Conservation (phyloP, 2,888 invertebrate species). For the Ectemnius lituratus region DNA sequence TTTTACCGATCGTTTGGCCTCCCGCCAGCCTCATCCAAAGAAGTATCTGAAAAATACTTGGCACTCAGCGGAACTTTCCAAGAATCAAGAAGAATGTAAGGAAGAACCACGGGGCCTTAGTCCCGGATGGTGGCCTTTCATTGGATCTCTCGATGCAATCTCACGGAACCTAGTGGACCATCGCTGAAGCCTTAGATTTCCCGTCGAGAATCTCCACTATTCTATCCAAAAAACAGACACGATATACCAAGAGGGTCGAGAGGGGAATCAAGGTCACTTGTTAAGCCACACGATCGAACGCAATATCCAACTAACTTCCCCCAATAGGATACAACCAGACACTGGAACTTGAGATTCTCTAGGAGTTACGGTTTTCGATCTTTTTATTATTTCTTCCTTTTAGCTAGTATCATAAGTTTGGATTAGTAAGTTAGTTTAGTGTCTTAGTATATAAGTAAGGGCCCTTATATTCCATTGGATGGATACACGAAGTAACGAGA, state of each 20-base stretch:
- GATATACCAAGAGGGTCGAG: conserved; percentile 9
- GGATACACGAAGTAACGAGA: conserved; percentile 31
- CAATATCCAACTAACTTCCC: not conserved
- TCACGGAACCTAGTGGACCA: conserved; percentile 8
- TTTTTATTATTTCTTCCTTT: conserved; percentile 6
- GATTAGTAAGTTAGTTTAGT: conserved; percentile 21
- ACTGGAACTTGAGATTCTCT: conserved; percentile 8
- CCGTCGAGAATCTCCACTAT: conserved; percentile 25
- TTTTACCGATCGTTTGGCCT: not conserved
- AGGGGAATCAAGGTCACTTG: conserved; percentile 1
- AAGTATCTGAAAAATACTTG: not conserved
- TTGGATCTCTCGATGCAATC: not conserved
- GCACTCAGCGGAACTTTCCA: not conserved
- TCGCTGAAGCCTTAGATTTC: conserved; percentile 7
- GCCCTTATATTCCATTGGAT: conserved; percentile 62
- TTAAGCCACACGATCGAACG: conserved; percentile 7
- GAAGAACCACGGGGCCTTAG: not conserved
- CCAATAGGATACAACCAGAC: not conserved
- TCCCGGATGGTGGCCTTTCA: not conserved
- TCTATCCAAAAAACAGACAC: not conserved
- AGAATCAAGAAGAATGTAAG: not conserved
- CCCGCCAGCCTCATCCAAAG: not conserved
- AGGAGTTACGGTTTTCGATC: conserved; percentile 1
- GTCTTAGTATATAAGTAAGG: conserved; percentile 51
- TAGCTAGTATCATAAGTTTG: too few relatives aligned